These are phyloP conservation scores for Eremophila alpestris DNA, from an alignment of 2,797 vertebrate species.

Conservation along the genomic window DNA sequence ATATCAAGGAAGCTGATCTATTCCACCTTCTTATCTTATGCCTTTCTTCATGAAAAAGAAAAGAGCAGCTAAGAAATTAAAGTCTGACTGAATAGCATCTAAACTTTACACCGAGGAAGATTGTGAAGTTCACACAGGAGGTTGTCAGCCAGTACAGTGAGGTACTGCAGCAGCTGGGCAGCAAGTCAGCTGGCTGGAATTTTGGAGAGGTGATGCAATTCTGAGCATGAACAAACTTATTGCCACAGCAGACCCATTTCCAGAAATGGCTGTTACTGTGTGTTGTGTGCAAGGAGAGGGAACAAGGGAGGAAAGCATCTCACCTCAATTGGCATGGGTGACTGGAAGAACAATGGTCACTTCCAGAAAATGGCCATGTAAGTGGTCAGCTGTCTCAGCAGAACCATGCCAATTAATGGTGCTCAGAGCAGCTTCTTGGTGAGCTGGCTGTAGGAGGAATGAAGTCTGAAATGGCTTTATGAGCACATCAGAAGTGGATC, in stretches of 20 bases:
- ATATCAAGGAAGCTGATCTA: conserved; percentile 37
- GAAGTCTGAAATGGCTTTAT: background rate
- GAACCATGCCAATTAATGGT: background rate
- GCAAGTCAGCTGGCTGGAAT: background rate
- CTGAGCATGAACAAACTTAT: background rate
- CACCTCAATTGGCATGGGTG: background rate
- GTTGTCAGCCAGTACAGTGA: background rate
- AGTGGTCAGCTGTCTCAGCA: background rate
- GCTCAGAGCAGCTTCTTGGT: background rate
- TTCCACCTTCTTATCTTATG: conserved; percentile 27
- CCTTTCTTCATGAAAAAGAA: conserved; percentile 20
- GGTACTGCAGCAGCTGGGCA: background rate
- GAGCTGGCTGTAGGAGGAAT: background rate
- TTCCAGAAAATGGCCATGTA: accelerated
- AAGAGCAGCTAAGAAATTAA: conserved; percentile 6
- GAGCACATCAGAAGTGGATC: background rate
- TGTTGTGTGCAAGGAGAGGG: background rate
- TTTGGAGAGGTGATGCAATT: background rate
- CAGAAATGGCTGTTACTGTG: background rate
- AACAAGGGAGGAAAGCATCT: background rate
- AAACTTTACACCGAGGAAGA: background rate
- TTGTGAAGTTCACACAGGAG: background rate
- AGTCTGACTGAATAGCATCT: background rate
- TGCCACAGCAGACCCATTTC: background rate
- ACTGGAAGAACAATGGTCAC: accelerated